Evolutionary conservation across 2,888 invertebrate genomes (phyloP).

Genomic region (Dysmachus trigonus): DNA sequence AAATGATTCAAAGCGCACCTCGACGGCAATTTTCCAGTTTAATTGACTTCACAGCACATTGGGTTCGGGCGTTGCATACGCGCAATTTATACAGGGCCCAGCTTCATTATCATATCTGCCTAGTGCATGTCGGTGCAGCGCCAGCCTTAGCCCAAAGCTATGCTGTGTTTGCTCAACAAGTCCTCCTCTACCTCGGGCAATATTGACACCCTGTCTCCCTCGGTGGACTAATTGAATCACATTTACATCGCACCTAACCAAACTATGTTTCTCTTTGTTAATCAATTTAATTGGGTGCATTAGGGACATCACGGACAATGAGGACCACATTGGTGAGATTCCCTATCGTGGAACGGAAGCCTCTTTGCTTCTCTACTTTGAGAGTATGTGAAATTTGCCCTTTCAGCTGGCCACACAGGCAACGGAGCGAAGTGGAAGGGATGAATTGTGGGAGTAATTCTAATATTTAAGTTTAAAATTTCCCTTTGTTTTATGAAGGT

Average conservation of each 20-base stretch:
- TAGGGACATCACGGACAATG: neutral
- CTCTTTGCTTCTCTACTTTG: neutral
- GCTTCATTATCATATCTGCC: neutral
- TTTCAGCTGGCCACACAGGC: neutral
- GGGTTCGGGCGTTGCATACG: neutral
- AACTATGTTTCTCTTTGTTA: neutral
- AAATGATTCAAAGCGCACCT: neutral
- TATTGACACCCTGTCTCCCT: neutral
- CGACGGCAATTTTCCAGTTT: neutral
- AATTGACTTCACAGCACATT: neutral
- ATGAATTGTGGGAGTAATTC: neutral
- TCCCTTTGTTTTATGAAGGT: neutral
- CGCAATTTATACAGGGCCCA: neutral
- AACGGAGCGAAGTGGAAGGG: neutral
- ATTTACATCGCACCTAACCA: conserved; percentile 14
- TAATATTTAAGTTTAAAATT: neutral
- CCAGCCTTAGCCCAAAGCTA: neutral
- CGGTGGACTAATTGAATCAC: neutral
- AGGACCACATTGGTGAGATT: neutral
- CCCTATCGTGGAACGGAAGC: neutral
- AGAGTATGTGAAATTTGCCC: neutral
- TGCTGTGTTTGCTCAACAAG: neutral
- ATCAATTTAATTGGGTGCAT: neutral
- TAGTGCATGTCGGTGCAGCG: neutral
- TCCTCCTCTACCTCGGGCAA: neutral